Evolutionary conservation across 2,797 vertebrate genomes (phyloP).

Genomic region (Meriones psammophilus): DNA sequence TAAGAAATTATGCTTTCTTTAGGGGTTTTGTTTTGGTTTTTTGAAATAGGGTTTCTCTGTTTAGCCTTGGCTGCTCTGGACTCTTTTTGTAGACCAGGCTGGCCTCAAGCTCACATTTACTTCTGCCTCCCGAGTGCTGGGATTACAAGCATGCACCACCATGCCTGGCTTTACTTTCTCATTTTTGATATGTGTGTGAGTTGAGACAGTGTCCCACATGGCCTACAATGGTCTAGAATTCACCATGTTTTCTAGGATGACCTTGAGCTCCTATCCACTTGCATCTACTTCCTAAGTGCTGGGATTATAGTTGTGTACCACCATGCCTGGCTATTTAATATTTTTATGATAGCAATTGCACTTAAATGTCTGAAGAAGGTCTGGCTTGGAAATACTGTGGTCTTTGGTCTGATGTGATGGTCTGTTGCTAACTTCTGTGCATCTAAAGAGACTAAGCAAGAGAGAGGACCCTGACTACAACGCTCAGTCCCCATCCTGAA

Average conservation of each 20-base stretch:
- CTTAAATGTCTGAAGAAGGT: slow-evolving; percentile 29
- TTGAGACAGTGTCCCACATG: neutral
- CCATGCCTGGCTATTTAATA: neutral
- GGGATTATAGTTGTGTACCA: neutral
- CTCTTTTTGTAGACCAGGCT: neutral
- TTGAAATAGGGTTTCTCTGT: neutral
- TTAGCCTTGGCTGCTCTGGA: neutral
- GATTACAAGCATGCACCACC: neutral
- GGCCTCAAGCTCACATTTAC: neutral
- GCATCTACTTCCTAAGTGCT: neutral
- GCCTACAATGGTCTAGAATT: neutral
- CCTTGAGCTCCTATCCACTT: neutral
- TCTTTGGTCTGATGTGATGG: slow-evolving; percentile 57
- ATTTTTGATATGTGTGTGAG: neutral
- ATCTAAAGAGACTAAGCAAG: too few relatives aligned
- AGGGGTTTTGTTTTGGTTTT: neutral
- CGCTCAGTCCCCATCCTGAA: too few relatives aligned
- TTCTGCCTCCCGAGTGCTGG: neutral
- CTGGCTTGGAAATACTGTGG: slow-evolving; percentile 40
- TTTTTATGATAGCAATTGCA: slow-evolving; percentile 10
- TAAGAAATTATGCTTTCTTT: slow-evolving; percentile 22
- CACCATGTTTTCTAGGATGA: neutral
- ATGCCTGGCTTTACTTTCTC: neutral
- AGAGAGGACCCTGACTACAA: too few relatives aligned
- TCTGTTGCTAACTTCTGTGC: neutral